Conservation (phyloP, 2,113 vertebrate genomes). For the Pitta sordida region DNA sequence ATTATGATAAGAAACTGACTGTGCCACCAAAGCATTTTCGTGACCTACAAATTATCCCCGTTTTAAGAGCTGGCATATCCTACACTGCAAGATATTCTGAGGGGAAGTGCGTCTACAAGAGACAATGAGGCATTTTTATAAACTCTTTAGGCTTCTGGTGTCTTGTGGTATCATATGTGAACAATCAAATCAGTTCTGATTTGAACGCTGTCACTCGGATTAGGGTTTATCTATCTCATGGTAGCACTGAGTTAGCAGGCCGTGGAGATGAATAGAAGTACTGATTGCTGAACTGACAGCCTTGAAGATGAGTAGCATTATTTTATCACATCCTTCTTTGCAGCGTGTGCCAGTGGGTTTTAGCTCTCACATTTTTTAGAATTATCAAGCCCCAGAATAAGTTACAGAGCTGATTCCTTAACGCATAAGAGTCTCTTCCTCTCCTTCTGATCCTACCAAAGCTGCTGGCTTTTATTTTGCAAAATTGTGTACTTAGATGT, state of each 20-base stretch:
- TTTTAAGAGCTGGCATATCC: slow-evolving; percentile 61
- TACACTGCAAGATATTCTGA: slow-evolving; percentile 44
- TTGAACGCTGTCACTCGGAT: slow-evolving; percentile 71
- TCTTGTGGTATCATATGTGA: slow-evolving; percentile 73
- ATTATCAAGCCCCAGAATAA: slow-evolving; percentile 48
- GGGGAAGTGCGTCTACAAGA: slow-evolving; percentile 58
- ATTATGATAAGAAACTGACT: slow-evolving; percentile 62
- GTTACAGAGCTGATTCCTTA: slow-evolving; percentile 23
- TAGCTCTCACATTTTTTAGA: slow-evolving; percentile 64
- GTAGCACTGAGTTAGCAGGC: slow-evolving; percentile 70
- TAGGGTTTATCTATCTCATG: slow-evolving; percentile 68
- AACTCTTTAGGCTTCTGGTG: slow-evolving; percentile 65
- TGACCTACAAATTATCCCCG: slow-evolving; percentile 44
- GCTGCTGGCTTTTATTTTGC: slow-evolving; percentile 38
- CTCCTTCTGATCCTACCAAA: slow-evolving; percentile 3
- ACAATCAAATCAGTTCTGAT: slow-evolving; percentile 75
- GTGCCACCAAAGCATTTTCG: slow-evolving; percentile 53
- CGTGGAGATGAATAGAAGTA: slow-evolving; percentile 68
- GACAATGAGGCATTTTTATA: slow-evolving; percentile 64
- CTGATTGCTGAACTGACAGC: slow-evolving; percentile 72
- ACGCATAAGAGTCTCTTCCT: not conserved
- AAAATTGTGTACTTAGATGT: slow-evolving; percentile 6
- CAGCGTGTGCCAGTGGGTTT: slow-evolving; percentile 65
- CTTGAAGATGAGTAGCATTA: slow-evolving; percentile 71
- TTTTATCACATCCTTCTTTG: slow-evolving; percentile 68